phyloP scores from a whole-genome alignment of 35 echinoderm and acorn worm genomes.

The Strongylocentrotus purpuratus region DNA sequence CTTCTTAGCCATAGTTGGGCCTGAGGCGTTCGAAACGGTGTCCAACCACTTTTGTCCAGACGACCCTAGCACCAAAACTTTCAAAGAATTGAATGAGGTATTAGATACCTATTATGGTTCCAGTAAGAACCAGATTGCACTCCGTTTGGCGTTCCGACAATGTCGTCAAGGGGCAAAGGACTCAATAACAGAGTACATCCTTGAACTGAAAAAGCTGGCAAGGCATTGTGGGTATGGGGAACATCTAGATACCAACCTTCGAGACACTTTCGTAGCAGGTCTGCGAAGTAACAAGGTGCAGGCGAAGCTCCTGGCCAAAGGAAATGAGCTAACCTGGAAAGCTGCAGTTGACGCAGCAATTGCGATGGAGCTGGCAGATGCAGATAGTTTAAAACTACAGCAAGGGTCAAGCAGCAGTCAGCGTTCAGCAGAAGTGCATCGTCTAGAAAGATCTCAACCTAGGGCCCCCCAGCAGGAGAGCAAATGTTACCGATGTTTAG shows the following conservation, averaged over 20 bases:
- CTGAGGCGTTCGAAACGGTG: slow-evolving; percentile 32
- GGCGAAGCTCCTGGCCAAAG: slow-evolving; percentile 36
- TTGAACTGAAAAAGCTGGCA: slow-evolving; percentile 49
- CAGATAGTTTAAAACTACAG: not conserved
- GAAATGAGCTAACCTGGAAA: slow-evolving; percentile 50
- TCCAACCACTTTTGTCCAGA: slow-evolving; percentile 35
- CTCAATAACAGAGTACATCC: slow-evolving; percentile 19
- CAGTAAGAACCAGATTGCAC: slow-evolving; percentile 31
- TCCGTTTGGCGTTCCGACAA: not conserved
- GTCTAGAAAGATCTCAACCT: not conserved
- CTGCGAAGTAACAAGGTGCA: slow-evolving; percentile 16
- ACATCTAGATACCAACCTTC: not conserved
- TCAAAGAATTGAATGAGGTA: not conserved
- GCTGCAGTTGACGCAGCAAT: slow-evolving; percentile 26
- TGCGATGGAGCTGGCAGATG: slow-evolving; percentile 33
- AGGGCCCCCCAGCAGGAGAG: not conserved
- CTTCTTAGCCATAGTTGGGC: slow-evolving; percentile 45
- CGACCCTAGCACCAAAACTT: slow-evolving; percentile 20
- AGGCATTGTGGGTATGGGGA: slow-evolving; percentile 45
- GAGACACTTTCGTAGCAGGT: slow-evolving; percentile 50
- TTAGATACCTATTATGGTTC: slow-evolving; percentile 43
- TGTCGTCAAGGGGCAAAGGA: slow-evolving; percentile 28
- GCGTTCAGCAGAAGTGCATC: not conserved
- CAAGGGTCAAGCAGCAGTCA: not conserved
- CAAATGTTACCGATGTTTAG: slow-evolving; percentile 47